Evolutionary conservation across 2,113 vertebrate genomes (phyloP), one percentile per base, ranked within the genome.

Genomic region (Platichthys flesus): DNA sequence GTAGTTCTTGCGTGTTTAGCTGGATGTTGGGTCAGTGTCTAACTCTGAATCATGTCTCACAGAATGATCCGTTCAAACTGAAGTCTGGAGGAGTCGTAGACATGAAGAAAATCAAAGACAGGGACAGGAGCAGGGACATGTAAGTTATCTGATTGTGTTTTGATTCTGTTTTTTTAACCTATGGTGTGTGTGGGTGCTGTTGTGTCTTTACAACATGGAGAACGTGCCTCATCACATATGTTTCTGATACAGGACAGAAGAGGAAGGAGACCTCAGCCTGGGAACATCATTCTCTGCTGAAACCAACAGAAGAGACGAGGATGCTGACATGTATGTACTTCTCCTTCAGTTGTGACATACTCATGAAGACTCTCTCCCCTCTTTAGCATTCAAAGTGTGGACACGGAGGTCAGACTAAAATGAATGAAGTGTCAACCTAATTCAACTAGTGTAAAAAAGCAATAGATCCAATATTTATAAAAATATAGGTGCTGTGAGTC

Each of bases 251-350:
- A 99, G 97, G 92, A 95, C 96, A 77, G 97, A 95, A 24, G 98
- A 99, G 9, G 97, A 99, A 71, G 96, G 88, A 1, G 98, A 99
- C 31, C 95, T 99, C 42, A 98, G 97, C 84, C 91, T 99, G 78
- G 98, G 98, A 9, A 99, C 98, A 0, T 98, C 98, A 0, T 99
- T 99, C 85, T 99, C 98, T 0, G 98, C 97, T 8, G 98, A 99
- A 86, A 99, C 98, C 37, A 99, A 99, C 92, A 94, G 98, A 88
- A 91, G 97, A 81, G 98, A 99, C 42, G 98, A 99, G 89, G 98
- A 99, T 77, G 98, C 98, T 1, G 98, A 99, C 94, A 99, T 99
- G 98, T 99, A 93, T 55, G 96, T 91, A 13, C 3, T 3, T 5
- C 49, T 65, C 49, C 45, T n/a, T 2, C 2, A 20, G 9, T 2